phyloP scores from a whole-genome alignment of 2,888 invertebrate species.

The Eledone cirrhosa region DNA sequence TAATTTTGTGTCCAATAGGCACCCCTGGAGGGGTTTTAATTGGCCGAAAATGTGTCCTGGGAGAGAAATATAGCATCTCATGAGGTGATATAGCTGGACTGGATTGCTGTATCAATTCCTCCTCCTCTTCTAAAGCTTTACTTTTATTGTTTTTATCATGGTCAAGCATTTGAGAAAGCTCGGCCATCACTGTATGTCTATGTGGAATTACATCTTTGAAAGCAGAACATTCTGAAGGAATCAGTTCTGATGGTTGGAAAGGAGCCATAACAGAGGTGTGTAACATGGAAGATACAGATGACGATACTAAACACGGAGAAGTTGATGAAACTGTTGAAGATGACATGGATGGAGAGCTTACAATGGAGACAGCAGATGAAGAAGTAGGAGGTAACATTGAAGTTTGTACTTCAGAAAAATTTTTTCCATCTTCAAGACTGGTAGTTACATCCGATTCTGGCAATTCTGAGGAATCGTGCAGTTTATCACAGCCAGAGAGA shows the following conservation, averaged over 20 bases:
- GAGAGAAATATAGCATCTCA: slow-evolving; percentile 80
- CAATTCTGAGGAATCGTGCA: no score
- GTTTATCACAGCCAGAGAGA: no score
- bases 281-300: background rate
- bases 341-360: background rate
- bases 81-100: slow-evolving; percentile 56
- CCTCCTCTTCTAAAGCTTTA: background rate
- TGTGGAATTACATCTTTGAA: slow-evolving; percentile 52
- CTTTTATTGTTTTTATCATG: background rate
- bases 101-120: slow-evolving; percentile 47
- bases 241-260: slow-evolving; percentile 31
- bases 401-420: no score
- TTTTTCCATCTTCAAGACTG: no score
- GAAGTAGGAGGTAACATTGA: no score
- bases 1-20: no score
- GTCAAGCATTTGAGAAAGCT: background rate
- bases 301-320: background rate
- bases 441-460: no score
- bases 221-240: slow-evolving; percentile 58
- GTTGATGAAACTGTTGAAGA: background rate
- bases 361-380: no score
- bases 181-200: slow-evolving; percentile 31
- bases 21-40: slow-evolving; percentile 70
- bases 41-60: slow-evolving; percentile 84
- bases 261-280: background rate